Base-by-base conservation (phyloP, 2,113 vertebrate genomes). In the Sigmodon hispidus region DNA sequence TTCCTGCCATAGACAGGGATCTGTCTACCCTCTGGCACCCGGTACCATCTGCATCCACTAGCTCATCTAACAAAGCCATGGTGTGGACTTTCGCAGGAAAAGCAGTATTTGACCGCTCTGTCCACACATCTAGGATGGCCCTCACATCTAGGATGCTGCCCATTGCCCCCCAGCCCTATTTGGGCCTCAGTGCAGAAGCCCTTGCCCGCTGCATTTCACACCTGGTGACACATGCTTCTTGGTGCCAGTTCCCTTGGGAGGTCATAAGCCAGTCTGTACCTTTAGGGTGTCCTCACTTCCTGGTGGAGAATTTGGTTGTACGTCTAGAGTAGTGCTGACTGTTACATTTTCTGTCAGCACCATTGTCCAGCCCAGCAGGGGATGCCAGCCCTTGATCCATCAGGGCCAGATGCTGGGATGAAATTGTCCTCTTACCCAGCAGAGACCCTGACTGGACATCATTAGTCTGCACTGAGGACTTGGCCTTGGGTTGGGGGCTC, bases 1-100 rank as follows among this genome's bases (percentile, higher is more conserved):
- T 97, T 89, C 87, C 48, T 93, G 10, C n/a, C 65, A 61, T 94
- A 81, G 81, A 90, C 79, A 55, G 91, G 61, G 19, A 57, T 45
- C 48, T 77, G 72, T 72, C 31, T 31, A 11, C 29, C 26, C 1
- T 48, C 19, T 1, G 29, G 89, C n/a, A 69, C 34, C 1, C 3
- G 63, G 89, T 83, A 1, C 84, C 34, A 7, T 11, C 61, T 87
- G 22, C 0, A 65, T 95, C 83, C 13, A 0, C 31, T 29, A 7
- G 70, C 52, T 55, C 79, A 55, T 10, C 55, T 48, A 52, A 80
- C 61, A 67, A 59, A 59, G 26, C 45, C 40, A 55, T 0, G n/a
- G 26, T 57, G 5, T 34, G 59, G 92, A 61, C 0, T 0, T 61
- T n/a, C 73, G 87, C 87, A 84, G 90, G 93, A 95, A 90, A 92